Conservation (phyloP, 1,140 invertebrate species). For the Cecropterus lyciades region DNA sequence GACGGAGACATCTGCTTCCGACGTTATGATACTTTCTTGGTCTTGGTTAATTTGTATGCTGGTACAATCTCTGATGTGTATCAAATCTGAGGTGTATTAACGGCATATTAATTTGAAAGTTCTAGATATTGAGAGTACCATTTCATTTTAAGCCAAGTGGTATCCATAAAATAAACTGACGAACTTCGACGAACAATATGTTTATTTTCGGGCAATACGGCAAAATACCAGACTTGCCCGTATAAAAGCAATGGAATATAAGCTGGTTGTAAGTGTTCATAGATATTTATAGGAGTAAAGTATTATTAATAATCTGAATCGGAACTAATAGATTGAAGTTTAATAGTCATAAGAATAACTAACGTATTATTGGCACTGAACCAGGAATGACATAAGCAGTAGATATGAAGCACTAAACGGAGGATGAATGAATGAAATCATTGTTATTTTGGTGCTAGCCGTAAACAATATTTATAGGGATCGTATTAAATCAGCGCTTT, state of each 20-base stretch:
- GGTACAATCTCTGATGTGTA: neutral
- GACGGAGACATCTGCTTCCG: constrained; percentile 18
- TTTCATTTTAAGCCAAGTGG: too few species aligned
- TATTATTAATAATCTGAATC: too few species aligned
- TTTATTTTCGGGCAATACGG: too few species aligned
- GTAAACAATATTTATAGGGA: constrained; percentile 31
- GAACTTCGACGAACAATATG: too few species aligned
- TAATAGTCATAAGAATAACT: constrained; percentile 29
- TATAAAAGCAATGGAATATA: too few species aligned
- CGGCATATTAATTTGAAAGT: too few species aligned
- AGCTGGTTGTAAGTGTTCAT: too few species aligned
- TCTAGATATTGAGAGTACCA: too few species aligned
- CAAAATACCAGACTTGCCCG: too few species aligned
- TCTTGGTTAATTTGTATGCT: constrained; percentile 3
- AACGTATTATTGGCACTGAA: constrained; percentile 18
- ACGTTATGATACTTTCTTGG: neutral
- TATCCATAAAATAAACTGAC: too few species aligned
- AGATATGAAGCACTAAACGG: constrained; percentile 29
- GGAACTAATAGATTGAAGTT: constrained; percentile 11
- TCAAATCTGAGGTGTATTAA: neutral
- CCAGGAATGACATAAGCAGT: constrained; percentile 31
- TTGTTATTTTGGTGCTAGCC: constrained; percentile 32
- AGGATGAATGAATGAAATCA: constrained; percentile 35
- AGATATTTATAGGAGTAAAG: too few species aligned
- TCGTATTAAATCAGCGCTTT: constrained; percentile 21